Evolutionary conservation across 2,888 invertebrate genomes (phyloP).

Genomic region (Poecilobothrus nobilitatus): DNA sequence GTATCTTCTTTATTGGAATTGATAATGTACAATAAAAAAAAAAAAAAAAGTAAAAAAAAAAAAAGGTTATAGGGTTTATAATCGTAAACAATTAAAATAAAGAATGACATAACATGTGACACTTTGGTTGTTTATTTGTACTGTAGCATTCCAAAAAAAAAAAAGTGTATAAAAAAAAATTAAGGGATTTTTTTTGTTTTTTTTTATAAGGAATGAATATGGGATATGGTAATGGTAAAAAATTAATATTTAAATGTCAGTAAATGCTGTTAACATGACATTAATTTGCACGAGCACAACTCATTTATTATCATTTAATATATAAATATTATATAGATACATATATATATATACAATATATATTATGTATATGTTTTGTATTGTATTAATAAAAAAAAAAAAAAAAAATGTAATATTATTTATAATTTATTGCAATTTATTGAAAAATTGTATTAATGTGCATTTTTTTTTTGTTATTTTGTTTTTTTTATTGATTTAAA

Average conservation of each 20-base stretch:
- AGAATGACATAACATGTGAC: background rate
- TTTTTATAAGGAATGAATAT: background rate
- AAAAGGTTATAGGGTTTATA: background rate
- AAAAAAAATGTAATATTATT: too few species aligned
- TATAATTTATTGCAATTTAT: too few species aligned
- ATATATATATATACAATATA: background rate
- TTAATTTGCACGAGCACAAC: slow-evolving; percentile 17
- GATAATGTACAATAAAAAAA: background rate
- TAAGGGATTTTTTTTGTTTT: background rate
- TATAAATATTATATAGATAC: background rate
- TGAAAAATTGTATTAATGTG: too few species aligned
- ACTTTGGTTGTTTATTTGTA: slow-evolving; percentile 3
- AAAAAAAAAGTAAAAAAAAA: too few species aligned
- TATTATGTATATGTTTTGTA: too few species aligned
- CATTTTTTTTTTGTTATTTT: too few species aligned
- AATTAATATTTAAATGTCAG: slow-evolving; percentile 14
- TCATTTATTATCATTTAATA: background rate
- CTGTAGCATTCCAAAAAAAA: background rate
- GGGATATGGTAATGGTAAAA: background rate
- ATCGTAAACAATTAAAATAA: background rate
- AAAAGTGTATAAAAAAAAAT: background rate
- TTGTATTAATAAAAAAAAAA: too few species aligned
- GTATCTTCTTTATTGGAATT: too few species aligned
- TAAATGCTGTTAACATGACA: slow-evolving; percentile 18
- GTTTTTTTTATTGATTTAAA: too few species aligned